Percentiles rank a stretch among this genome's conserved stretches.
These are phyloP conservation scores for Threskiornis aethiopicus DNA, from an alignment of 2,797 vertebrate genomes.

Conservation along the genomic window DNA sequence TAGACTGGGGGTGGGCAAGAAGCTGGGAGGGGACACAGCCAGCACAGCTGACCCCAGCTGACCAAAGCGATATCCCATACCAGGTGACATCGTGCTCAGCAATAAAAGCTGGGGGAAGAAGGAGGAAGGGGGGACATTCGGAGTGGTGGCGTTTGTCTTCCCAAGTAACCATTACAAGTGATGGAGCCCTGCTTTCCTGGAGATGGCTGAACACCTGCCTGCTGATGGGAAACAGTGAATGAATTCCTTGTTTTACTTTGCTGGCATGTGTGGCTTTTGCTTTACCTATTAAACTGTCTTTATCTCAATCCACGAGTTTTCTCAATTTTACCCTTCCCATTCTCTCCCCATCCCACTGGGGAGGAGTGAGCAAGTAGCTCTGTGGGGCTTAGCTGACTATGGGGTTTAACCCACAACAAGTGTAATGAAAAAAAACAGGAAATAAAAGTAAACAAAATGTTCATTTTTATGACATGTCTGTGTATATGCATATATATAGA, in stretches of 20 bases:
- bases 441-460: background rate
- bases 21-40: background rate
- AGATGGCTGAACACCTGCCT: background rate
- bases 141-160: background rate
- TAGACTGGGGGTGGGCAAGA: no score
- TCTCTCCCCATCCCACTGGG: accelerated
- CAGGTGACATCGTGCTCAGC: no score
- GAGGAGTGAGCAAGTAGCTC: accelerated
- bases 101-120: background rate
- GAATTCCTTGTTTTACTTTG: background rate
- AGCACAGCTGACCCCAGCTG: background rate
- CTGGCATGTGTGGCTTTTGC: accelerated
- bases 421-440: background rate
- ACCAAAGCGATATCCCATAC: background rate
- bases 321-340: background rate
- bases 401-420: background rate
- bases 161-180: accelerated
- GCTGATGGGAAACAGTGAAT: accelerated
- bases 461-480: background rate
- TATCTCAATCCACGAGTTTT: background rate
- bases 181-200: background rate
- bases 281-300: background rate
- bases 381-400: background rate
- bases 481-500: background rate
- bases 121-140: accelerated